phyloP scores from a whole-genome alignment of 2,797 vertebrate species.

The Lagorchestes hirsutus region DNA sequence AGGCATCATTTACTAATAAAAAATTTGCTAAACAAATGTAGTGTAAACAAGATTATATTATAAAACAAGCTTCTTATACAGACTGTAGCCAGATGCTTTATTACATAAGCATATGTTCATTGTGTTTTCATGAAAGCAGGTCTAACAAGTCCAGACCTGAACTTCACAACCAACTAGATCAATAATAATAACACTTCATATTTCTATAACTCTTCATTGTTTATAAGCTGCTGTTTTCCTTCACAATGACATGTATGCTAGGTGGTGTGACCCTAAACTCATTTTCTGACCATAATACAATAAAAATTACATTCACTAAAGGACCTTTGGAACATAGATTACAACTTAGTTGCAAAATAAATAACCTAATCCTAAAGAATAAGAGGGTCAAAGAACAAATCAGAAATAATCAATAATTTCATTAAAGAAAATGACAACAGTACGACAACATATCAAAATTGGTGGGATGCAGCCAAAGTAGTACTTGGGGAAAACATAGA shows the following conservation, averaged over 20 bases:
- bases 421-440: not conserved
- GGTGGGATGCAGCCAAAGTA: not conserved
- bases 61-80: not conserved
- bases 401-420: not conserved
- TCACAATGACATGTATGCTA: not conserved
- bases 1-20: not conserved
- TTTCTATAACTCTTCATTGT: not conserved
- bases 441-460: not conserved
- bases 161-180: not conserved
- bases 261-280: not conserved
- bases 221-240: not conserved
- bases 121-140: not conserved
- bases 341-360: not conserved
- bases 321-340: not conserved
- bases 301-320: not conserved
- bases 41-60: not conserved
- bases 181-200: not conserved
- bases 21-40: not conserved
- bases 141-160: not conserved
- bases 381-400: not conserved
- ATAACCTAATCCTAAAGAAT: not conserved
- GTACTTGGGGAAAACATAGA: not conserved
- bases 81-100: not conserved
- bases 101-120: not conserved
- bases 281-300: not conserved